Evolutionary conservation across 1,140 invertebrate genomes (phyloP), one percentile per base, ranked within the genome.

Genomic region (Mamestra configurata): DNA sequence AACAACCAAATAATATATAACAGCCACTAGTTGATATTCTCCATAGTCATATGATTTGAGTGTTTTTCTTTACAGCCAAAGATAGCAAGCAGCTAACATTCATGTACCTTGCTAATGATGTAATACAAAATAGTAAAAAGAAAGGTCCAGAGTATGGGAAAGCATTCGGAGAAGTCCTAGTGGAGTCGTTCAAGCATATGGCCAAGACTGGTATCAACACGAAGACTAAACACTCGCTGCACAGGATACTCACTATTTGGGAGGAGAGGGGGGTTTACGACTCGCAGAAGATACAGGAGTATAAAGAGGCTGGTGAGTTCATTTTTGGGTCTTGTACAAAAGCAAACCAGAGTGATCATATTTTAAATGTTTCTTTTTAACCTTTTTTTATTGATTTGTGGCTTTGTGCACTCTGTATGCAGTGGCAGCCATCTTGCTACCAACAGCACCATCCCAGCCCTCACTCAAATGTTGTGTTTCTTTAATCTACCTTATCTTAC

Each of bases 51-150:
- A n/a, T n/a, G n/a, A n/a, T n/a, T n/a, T n/a, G n/a, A 35, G 13
- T 72, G 1, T 20, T 73, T 83, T 75, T 66, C 15, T 15, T 68
- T 76, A 75, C 96, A 99, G 98, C 97, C 0, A 97, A 98, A 92
- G 97, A 98, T 81, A 96, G 96, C 75, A 97, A 97, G 84, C 98
- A 99, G 89, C 93, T 99, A 59, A 99, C 98, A 24, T 98, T 99
- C 86, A 98, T 99, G 96, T 99, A 99, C 93, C 95, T 99, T 80
- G 99, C 99, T 4, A 99, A 99, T 96, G 99, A 99, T 96, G 98
- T 99, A 27, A 99, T 99, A 82, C 99, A 99, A 93, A 99, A 99
- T 89, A 98, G 98, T 90, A 98, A 98, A 89, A 99, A 99, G 89
- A 99, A 99, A 95, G 99, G 98, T 0, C 98, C 98, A 6, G 99